phyloP scores from a whole-genome alignment of 2,113 vertebrate species.

The Lucifuga dentata region DNA sequence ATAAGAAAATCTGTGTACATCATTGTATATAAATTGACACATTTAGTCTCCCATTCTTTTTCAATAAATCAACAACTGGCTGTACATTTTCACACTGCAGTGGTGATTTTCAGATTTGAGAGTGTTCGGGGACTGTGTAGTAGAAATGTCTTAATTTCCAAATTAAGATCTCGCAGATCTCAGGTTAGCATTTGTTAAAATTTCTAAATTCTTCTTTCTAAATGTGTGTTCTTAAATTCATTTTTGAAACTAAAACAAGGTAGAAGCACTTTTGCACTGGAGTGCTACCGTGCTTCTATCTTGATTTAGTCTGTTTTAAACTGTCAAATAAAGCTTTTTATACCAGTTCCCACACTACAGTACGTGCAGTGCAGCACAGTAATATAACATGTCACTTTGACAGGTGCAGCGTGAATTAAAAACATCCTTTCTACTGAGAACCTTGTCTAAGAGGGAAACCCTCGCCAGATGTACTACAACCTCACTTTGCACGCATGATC shows the following conservation, averaged over 20 bases:
- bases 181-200: not conserved
- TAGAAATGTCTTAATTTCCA: not conserved
- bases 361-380: conserved; percentile 59
- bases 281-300: conserved; percentile 1
- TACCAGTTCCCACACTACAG: conserved; percentile 37
- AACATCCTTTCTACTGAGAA: conserved; percentile 68
- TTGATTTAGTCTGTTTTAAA: conserved; percentile 47
- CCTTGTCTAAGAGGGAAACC: conserved; percentile 64
- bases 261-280: not conserved
- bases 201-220: not conserved
- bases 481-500: conserved; percentile 79
- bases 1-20: not conserved
- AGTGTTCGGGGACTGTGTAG: not conserved
- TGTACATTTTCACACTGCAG: not conserved
- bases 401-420: conserved; percentile 78
- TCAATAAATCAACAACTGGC: not conserved
- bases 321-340: conserved; percentile 62
- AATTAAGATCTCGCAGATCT: too few relatives aligned
- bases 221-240: conserved; percentile 9
- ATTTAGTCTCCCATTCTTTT: not conserved
- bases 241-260: conserved; percentile 24
- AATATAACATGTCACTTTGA: conserved; percentile 78
- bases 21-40: too few relatives aligned
- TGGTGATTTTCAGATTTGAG: not conserved
- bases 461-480: conserved; percentile 78